These are phyloP conservation scores for Gorilla gorilla DNA, from an alignment of 2,113 vertebrate genomes.

Conservation along the genomic window DNA sequence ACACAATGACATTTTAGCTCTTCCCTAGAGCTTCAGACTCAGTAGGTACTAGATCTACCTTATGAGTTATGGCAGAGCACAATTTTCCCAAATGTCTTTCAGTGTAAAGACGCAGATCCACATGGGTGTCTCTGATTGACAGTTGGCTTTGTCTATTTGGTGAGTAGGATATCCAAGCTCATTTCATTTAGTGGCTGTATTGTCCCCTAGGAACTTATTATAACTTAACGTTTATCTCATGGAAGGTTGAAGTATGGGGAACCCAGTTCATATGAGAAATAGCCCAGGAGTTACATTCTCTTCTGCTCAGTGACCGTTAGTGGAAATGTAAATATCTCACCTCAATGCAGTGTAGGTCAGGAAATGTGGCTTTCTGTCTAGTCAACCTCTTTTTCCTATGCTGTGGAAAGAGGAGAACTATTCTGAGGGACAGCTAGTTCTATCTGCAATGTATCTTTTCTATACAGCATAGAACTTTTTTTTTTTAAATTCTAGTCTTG, in stretches of 20 bases:
- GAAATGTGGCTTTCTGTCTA: not conserved
- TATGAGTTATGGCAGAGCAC: not conserved
- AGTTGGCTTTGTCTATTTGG: not conserved
- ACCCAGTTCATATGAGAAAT: not conserved
- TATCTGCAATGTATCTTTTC: not conserved
- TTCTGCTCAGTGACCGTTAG: not conserved
- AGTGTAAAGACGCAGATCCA: not conserved
- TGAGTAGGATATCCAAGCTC: not conserved
- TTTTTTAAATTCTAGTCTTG: not conserved
- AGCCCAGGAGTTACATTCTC: not conserved
- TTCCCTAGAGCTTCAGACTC: not conserved
- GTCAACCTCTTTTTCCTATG: not conserved
- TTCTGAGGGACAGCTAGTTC: not conserved
- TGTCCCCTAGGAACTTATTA: not conserved
- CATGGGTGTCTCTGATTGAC: not conserved
- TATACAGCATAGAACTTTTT: not conserved
- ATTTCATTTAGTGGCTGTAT: not conserved
- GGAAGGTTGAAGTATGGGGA: not conserved
- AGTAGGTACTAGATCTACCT: not conserved
- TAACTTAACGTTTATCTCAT: not conserved
- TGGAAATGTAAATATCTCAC: rapidly evolving
- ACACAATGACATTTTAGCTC: not conserved
- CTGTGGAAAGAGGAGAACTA: not conserved
- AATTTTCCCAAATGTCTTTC: not conserved
- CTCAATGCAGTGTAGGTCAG: rapidly evolving